These are phyloP conservation scores for Mamestra brassicae DNA, from an alignment of 2,888 invertebrate genomes.

Conservation along the genomic window DNA sequence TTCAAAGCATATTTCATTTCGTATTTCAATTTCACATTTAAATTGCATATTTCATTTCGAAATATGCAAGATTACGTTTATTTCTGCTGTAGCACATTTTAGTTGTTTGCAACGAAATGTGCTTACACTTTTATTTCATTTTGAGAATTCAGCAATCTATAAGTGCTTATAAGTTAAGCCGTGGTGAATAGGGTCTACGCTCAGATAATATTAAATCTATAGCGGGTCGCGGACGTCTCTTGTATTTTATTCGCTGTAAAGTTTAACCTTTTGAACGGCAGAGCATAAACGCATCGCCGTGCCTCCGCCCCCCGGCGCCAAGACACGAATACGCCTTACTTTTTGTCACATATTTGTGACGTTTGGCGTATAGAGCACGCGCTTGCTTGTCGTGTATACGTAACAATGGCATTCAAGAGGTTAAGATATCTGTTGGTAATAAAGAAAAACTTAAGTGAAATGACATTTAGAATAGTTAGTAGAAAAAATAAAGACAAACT, in stretches of 20 bases:
- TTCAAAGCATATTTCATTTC: neutral
- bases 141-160: neutral
- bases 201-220: neutral
- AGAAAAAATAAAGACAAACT: neutral
- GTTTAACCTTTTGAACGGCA: too few species aligned
- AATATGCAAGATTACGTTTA: neutral
- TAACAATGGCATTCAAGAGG: too few species aligned
- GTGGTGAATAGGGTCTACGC: neutral
- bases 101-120: neutral
- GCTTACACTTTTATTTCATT: neutral
- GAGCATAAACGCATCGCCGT: too few species aligned
- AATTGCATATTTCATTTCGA: neutral
- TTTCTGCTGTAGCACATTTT: neutral
- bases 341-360: too few species aligned
- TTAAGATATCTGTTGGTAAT: neutral
- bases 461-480: neutral
- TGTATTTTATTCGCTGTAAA: neutral
- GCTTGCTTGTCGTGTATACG: too few species aligned
- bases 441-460: neutral
- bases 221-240: neutral
- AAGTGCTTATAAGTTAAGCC: neutral
- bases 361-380: too few species aligned
- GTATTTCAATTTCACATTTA: neutral
- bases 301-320: too few species aligned
- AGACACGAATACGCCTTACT: too few species aligned